Evolutionary conservation across 2,797 vertebrate genomes (phyloP).

Genomic region (Syngnathus rostellatus): DNA sequence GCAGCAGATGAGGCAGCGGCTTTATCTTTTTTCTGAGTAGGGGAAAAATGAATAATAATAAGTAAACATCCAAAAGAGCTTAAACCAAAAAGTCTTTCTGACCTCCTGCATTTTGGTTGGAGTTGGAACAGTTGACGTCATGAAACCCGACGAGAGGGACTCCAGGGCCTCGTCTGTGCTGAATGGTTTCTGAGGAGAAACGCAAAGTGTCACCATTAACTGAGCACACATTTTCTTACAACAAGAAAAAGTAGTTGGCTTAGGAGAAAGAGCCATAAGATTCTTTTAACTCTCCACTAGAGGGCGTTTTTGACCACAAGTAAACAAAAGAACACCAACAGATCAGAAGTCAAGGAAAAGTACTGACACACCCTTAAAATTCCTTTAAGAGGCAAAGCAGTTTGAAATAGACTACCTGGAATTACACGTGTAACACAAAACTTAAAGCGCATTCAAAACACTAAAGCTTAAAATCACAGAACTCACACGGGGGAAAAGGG

Average conservation of each 20-base stretch:
- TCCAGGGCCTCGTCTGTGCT: slow-evolving; percentile 64
- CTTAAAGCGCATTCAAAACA: not conserved
- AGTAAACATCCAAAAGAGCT: not conserved
- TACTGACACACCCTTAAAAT: slow-evolving; percentile 64
- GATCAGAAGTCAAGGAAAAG: slow-evolving; percentile 41
- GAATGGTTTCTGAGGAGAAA: slow-evolving; percentile 53
- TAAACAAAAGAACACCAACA: slow-evolving; percentile 31
- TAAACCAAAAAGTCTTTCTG: slow-evolving; percentile 3
- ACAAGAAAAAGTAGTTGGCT: not conserved
- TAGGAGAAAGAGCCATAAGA: not conserved
- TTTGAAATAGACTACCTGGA: slow-evolving; percentile 4
- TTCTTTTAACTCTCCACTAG: slow-evolving; percentile 47
- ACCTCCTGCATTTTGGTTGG: slow-evolving; percentile 45
- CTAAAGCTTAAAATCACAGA: slow-evolving; percentile 9
- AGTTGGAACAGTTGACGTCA: slow-evolving; percentile 26
- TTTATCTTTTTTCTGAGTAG: slow-evolving; percentile 7
- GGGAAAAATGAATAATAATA: not conserved
- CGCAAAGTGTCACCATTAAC: not conserved
- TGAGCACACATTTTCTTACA: not conserved
- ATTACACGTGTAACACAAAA: not conserved
- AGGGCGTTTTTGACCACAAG: slow-evolving; percentile 32
- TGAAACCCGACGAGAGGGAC: slow-evolving; percentile 59
- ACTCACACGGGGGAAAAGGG: not conserved
- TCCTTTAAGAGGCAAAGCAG: slow-evolving; percentile 22
- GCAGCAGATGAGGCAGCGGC: slow-evolving; percentile 36